Evolutionary conservation across 2,113 vertebrate genomes (phyloP), one percentile per base, ranked within the genome.

Genomic region (Scartelaos histophorus): DNA sequence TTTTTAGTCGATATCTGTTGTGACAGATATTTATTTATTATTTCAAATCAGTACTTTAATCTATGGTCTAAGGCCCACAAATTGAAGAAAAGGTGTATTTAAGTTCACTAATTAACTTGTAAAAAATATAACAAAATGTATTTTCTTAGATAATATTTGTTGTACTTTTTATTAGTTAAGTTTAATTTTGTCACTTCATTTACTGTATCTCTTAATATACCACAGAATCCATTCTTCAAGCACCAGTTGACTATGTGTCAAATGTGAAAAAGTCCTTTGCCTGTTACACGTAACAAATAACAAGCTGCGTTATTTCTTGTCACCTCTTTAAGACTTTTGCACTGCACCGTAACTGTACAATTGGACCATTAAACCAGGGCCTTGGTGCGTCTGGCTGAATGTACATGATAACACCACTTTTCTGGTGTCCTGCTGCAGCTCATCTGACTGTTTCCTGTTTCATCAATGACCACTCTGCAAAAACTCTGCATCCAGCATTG

Each of bases 371-470:
- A 71, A 80, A 76, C 73, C 76, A 35, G 86, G 38, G 79, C 71
- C 76, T 77, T 19, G 0, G 46, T 82, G 46, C 61, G 70, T 66
- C 85, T 73, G 80, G 80, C 70, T 12, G 85, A 88, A 88, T 84
- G 85, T 87, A 82, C 75, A 86, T 65, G 80, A 71, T 1, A 66
- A 80, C 78, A 71, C 78, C 77, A 69, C 69, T 75, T 74, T 56
- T 34, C 73, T 70, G 86, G 80, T 66, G 83, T 43, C 84, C 79
- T 82, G 85, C 88, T 86, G 79, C 83, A 85, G 80, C 81, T 85
- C 81, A 75, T 83, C 74, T 56, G 84, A 90, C 87, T 85, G 83
- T 88, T 87, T 45, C 80, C 67, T 71, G 74, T 73, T 82, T 84
- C 77, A 74, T 72, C 64, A 24, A 49, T 70, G 25, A 70, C 75